Base-by-base conservation (phyloP, 2,113 vertebrate species). In the Oryzias celebensis region DNA sequence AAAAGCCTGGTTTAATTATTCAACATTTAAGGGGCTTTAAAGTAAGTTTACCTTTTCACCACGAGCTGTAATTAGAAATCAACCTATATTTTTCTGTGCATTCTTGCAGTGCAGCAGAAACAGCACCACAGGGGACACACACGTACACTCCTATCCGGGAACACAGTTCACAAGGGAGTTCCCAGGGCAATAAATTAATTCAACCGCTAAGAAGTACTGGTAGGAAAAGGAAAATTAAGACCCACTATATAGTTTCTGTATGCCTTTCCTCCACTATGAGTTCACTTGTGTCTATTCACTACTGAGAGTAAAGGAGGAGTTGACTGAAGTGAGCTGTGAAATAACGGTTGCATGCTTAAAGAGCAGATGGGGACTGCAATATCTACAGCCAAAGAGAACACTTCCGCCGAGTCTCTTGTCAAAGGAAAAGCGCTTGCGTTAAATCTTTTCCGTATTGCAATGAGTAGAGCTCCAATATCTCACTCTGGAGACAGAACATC, bases 391-490 rank as follows among this genome's bases (percentile, higher is more conserved):
- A 63, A 75, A 84, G 76, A 78, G 73, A 52, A 52, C 58, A 60
- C 58, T 78, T 80, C 54, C 45, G 59, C 69, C 15, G 62, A 54
- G 67, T 43, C 78, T 81, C 82, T 36, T 76, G 75, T 90, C 85
- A 81, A 66, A 22, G 52, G 4, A 64, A 60, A 77, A 22, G 61
- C 51, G 52, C 63, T 74, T 72, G 14, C 60, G 77, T 75, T 90
- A 85, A 90, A 90, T 91, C 89, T 87, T 51, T 14, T 69, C 73
- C 62, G 73, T 73, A 85, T 71, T 83, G 74, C 85, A 20, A 50
- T 26, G 63, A 68, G 77, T 59, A 36, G 63, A 22, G 22, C 31
- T 45, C 66, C 82, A 16, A 61, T 76, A 81, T 76, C 65, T 85
- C 77, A 80, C 78, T 69, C 73, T 31, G 1, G 74, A 80, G 84